These are phyloP conservation scores for Coranthus polyacanthus DNA, from an alignment of 2,797 vertebrate genomes.

Conservation along the genomic window DNA sequence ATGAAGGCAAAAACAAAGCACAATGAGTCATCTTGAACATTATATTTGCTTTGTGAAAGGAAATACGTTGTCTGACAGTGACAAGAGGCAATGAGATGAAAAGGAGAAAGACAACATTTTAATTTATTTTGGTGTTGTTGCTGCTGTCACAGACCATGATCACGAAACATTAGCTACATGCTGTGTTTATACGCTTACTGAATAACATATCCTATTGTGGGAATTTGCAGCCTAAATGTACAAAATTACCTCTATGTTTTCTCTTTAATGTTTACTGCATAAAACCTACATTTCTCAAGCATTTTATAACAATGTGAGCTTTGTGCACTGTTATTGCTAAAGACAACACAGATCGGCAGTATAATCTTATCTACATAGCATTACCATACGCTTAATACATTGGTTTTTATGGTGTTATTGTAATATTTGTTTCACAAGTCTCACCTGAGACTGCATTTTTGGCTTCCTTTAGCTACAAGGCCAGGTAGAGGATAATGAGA, in stretches of 20 bases:
- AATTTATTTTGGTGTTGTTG: constrained; percentile 32
- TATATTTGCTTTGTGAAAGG: constrained; percentile 29
- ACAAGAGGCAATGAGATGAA: constrained; percentile 29
- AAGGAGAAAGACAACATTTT: constrained; percentile 24
- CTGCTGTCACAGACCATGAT: constrained; percentile 16
- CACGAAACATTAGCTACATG: constrained; percentile 16
- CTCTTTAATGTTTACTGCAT: not conserved
- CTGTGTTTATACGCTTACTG: constrained; percentile 15
- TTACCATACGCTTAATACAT: constrained; percentile 16
- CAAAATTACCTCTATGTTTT: not conserved
- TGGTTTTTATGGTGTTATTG: constrained; percentile 2
- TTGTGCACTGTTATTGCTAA: not conserved
- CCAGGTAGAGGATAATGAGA: constrained; percentile 32
- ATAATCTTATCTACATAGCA: not conserved
- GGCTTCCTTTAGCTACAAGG: constrained; percentile 24
- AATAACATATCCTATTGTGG: constrained; percentile 5
- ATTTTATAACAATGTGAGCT: too few species aligned
- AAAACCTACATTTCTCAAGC: constrained; percentile 26
- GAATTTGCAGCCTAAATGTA: constrained; percentile 5
- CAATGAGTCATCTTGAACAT: constrained; percentile 44
- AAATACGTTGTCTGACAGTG: constrained; percentile 27
- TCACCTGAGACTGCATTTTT: constrained; percentile 16
- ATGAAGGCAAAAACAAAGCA: constrained; percentile 35
- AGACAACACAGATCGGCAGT: constrained; percentile 12
- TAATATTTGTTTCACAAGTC: too few species aligned